A percentile compares a stretch with the other conserved stretches of the same genome.
These are phyloP conservation scores for Pan paniscus DNA, from an alignment of 2,113 vertebrate species.

Conservation along the genomic window DNA sequence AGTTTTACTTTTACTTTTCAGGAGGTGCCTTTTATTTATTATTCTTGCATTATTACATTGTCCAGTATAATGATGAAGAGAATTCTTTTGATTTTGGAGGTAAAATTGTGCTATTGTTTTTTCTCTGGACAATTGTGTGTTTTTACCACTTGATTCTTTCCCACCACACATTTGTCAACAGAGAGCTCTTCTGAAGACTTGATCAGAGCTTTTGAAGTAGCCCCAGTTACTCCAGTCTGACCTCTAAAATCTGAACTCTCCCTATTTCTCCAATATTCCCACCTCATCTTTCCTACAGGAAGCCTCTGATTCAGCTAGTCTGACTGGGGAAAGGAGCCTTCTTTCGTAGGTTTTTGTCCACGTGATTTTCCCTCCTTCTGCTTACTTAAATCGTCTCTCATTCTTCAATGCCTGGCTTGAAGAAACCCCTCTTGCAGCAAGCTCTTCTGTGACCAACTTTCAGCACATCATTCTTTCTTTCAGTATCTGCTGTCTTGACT, in stretches of 20 bases:
- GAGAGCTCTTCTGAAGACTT: neutral
- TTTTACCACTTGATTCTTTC: neutral
- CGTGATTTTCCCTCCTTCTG: neutral
- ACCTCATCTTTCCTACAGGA: neutral
- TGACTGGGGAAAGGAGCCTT: neutral
- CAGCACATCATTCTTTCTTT: neutral
- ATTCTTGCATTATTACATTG: neutral
- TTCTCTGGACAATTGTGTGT: neutral
- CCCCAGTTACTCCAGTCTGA: neutral
- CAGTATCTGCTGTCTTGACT: neutral
- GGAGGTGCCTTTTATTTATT: neutral
- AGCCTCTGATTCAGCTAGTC: neutral
- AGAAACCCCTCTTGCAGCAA: neutral
- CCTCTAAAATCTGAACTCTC: neutral
- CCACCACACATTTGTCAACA: neutral
- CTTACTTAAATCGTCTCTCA: neutral
- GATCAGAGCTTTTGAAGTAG: neutral
- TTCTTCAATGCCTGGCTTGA: neutral
- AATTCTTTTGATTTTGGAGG: conserved; percentile 7
- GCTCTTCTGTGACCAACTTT: neutral
- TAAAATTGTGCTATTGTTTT: neutral
- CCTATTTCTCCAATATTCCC: neutral
- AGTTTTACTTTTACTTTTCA: neutral
- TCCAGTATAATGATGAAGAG: neutral
- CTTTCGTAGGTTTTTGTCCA: neutral